Evolutionary conservation across 2,888 invertebrate genomes (phyloP).

Genomic region (Mechanitis mazaeus): DNA sequence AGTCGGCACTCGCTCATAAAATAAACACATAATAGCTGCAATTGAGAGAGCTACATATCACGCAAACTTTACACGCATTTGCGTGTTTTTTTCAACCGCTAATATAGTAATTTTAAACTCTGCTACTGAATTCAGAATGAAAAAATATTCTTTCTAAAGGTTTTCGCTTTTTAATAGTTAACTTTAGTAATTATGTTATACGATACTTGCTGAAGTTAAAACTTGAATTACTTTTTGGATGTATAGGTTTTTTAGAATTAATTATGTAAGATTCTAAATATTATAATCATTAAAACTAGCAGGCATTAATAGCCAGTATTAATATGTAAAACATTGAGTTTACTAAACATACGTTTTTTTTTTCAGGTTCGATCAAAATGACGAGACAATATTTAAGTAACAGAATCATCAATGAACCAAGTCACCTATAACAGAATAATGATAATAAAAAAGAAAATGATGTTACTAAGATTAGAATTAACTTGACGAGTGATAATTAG

Average conservation of each 20-base stretch:
- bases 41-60: slow-evolving; percentile 48
- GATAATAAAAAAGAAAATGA: slow-evolving; percentile 48
- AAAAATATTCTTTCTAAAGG: slow-evolving; percentile 12
- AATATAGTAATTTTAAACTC: slow-evolving; percentile 41
- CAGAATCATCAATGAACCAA: slow-evolving; percentile 38
- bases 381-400: slow-evolving; percentile 23
- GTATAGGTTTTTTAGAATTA: too few relatives aligned
- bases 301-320: too few relatives aligned
- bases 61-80: slow-evolving; percentile 48
- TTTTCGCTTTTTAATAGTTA: neutral
- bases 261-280: too few relatives aligned
- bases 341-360: slow-evolving; percentile 46
- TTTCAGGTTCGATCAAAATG: slow-evolving; percentile 55
- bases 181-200: slow-evolving; percentile 17
- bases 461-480: slow-evolving; percentile 55
- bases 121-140: slow-evolving; percentile 43
- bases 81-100: slow-evolving; percentile 41
- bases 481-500: slow-evolving; percentile 50
- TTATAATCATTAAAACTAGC: too few relatives aligned
- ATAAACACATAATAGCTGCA: slow-evolving; percentile 54
- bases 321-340: neutral
- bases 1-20: slow-evolving; percentile 42
- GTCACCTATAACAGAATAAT: slow-evolving; percentile 41
- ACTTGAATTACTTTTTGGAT: too few relatives aligned
- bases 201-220: too few relatives aligned